phyloP scores from a whole-genome alignment of 2,888 invertebrate species.

The Pachydiplax longipennis region DNA sequence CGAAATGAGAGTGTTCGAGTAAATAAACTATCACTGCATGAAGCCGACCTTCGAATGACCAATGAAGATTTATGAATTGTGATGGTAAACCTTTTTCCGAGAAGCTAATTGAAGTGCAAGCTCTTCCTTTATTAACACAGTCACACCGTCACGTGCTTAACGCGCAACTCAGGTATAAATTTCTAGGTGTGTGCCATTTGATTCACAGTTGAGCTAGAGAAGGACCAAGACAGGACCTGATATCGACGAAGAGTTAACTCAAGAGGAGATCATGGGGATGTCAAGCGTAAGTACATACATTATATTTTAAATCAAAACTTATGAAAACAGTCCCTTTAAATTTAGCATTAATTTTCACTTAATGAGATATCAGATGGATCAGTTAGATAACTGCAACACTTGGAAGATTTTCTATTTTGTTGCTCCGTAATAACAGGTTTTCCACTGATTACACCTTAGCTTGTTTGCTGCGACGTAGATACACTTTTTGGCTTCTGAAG shows the following conservation, averaged over 20 bases:
- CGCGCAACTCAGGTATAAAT: neutral
- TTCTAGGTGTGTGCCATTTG: neutral
- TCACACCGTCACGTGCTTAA: neutral
- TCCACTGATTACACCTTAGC: neutral
- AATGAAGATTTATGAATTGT: neutral
- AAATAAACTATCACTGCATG: neutral
- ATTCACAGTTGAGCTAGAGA: neutral
- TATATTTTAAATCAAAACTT: neutral
- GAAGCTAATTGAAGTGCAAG: neutral
- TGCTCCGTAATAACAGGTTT: neutral
- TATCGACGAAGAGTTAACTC: neutral
- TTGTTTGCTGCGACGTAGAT: too few relatives aligned
- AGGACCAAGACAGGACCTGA: neutral
- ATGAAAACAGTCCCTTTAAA: neutral
- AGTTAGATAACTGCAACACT: neutral
- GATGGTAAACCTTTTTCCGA: neutral
- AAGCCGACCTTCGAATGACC: slow-evolving; percentile 11
- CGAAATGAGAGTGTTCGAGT: neutral
- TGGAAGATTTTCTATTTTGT: neutral
- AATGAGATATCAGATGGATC: neutral
- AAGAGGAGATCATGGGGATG: neutral
- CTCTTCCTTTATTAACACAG: neutral
- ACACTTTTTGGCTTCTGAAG: too few relatives aligned
- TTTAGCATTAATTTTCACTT: neutral
- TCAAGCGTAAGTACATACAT: neutral